Evolutionary conservation across 2,113 vertebrate genomes (phyloP), one percentile per base, ranked within the genome.

Genomic region (Sisor rabdophorus): DNA sequence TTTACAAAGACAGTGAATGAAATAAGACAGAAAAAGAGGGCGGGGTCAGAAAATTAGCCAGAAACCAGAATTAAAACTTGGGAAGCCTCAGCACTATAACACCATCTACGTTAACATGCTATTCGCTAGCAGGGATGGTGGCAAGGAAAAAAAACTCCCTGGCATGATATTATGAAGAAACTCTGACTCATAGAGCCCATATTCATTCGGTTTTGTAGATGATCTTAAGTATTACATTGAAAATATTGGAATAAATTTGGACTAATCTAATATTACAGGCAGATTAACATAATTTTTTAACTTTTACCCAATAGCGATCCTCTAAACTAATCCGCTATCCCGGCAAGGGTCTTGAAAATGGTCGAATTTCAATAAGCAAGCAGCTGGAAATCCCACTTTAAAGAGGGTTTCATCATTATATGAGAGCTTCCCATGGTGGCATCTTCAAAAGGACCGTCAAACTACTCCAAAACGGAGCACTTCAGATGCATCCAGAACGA

Each of bases 391-490:
- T 79, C 36, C 79, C 72, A 79, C 47, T 71, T 82, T 75, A 75
- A 82, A 82, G 68, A 44, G 50, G 61, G 74, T 79, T 72, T 75
- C 80, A 76, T 82, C 65, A 79, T 79, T 79, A 78, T 40, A 19
- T 74, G 70, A 50, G 71, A 22, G 74, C 64, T 72, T 79, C 73
- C 77, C 77, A 55, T 76, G 77, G 67, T 3, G 36, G 60, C 76
- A 55, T 67, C 76, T 79, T 79, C 80, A 79, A 79, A 79, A 71
- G 52, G 70, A 82, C 76, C 70, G 64, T 76, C 73, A 76, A 79
- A 72, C 59, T 47, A 61, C 59, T 81, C 65, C 40, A 75, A 81
- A 78, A 78, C 64, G 65, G 28, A 67, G 71, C n/a, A 61, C 44
- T 50, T 75, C 71, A 71, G 65, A 81, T 79, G 67, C 76, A 47